Evolutionary conservation across 2,888 invertebrate species (phyloP).

Genomic region (Therioaphis trifolii): DNA sequence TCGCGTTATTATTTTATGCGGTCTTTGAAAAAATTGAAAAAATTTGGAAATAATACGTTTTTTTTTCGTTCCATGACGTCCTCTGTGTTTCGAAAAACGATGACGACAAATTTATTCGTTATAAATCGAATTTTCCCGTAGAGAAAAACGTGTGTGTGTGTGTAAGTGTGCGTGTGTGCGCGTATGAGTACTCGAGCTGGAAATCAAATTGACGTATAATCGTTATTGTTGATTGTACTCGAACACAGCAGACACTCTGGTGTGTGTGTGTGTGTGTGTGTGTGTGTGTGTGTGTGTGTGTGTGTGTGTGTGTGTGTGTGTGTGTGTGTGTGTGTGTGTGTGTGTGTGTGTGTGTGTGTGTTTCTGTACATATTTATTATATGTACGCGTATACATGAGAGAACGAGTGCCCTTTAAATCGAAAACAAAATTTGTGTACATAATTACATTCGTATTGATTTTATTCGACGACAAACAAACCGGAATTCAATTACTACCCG

Average conservation of each 20-base stretch:
- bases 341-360: too few species aligned
- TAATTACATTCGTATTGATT: slow-evolving; percentile 60
- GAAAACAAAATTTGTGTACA: slow-evolving; percentile 54
- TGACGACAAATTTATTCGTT: too few species aligned
- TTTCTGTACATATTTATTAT: too few species aligned
- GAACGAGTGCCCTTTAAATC: slow-evolving; percentile 29
- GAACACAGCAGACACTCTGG: not conserved
- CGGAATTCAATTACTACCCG: slow-evolving; percentile 49
- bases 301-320: too few species aligned
- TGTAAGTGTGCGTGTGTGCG: not conserved
- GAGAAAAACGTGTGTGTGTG: not conserved
- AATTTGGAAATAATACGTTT: too few species aligned
- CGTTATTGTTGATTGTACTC: not conserved
- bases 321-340: too few species aligned
- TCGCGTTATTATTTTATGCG: too few species aligned
- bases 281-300: too few species aligned
- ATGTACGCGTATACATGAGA: not conserved
- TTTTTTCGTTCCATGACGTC: not conserved
- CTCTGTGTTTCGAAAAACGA: too few species aligned
- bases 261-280: too few species aligned
- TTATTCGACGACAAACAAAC: slow-evolving; percentile 54
- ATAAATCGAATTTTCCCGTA: not conserved
- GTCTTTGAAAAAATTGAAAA: too few species aligned
- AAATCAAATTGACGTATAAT: slow-evolving; percentile 24
- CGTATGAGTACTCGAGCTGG: not conserved